Evolutionary conservation across 2,797 vertebrate species (phyloP).

Genomic region (Oreochromis grahami): DNA sequence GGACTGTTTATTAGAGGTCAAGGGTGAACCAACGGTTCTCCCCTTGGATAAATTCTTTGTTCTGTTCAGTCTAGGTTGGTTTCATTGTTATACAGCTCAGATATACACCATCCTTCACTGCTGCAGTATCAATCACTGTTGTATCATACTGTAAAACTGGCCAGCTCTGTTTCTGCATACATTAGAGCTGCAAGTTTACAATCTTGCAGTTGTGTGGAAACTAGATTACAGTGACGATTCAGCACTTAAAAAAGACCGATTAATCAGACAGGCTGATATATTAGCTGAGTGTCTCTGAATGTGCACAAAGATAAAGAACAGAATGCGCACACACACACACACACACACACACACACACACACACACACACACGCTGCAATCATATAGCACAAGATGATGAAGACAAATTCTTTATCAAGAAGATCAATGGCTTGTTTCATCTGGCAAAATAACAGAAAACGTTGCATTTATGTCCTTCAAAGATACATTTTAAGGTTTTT

Average conservation of each 20-base stretch:
- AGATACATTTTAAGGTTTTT: too few species aligned
- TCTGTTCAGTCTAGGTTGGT: neutral
- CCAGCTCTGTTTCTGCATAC: neutral
- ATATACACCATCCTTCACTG: neutral
- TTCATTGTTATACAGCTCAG: neutral
- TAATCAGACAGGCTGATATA: neutral
- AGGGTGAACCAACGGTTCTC: neutral
- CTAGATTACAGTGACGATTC: neutral
- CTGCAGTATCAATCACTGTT: neutral
- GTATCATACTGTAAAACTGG: neutral
- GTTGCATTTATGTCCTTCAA: too few species aligned
- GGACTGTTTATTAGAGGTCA: neutral
- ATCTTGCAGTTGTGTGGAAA: neutral
- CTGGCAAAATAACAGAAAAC: too few species aligned
- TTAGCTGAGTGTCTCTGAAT: neutral
- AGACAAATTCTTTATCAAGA: neutral
- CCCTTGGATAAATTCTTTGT: neutral
- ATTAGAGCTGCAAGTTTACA: neutral
- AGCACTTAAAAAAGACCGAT: neutral
- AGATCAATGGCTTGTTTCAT: neutral
- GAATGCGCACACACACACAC: rapidly evolving
- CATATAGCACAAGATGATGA: neutral
- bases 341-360: rapidly evolving
- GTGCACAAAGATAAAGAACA: neutral
- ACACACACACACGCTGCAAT: neutral